phyloP scores from a whole-genome alignment of 2,113 vertebrate species.

The Tachysurus vachellii region DNA sequence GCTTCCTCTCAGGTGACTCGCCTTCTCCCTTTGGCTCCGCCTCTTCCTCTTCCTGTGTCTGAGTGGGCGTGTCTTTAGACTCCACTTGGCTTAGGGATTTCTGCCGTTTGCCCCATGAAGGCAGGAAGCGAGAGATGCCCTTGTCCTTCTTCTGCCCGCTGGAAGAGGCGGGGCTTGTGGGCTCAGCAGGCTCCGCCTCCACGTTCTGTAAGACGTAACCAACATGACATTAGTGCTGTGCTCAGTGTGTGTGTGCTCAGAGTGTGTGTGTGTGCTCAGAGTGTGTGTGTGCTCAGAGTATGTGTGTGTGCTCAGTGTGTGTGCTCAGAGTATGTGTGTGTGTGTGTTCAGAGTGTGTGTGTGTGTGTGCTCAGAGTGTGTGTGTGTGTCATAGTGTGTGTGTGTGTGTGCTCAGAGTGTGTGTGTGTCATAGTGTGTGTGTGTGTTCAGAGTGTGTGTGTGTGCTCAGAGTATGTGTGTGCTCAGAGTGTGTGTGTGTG shows the following conservation, averaged over 20 bases:
- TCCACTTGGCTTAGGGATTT: conserved; percentile 83
- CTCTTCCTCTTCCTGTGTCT: conserved; percentile 60
- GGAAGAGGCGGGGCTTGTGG: conserved; percentile 37
- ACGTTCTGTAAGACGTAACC: not conserved
- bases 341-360: too few relatives aligned
- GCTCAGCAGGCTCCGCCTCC: conserved; percentile 43
- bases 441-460: too few relatives aligned
- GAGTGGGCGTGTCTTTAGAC: conserved; percentile 64
- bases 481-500: too few relatives aligned
- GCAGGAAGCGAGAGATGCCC: conserved; percentile 91
- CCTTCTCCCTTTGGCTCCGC: conserved; percentile 48
- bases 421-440: too few relatives aligned
- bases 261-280: not conserved
- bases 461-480: too few relatives aligned
- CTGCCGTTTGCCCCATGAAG: conserved; percentile 96
- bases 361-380: too few relatives aligned
- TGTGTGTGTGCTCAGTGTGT: too few relatives aligned
- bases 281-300: not conserved
- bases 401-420: too few relatives aligned
- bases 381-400: too few relatives aligned
- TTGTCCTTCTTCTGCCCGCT: conserved; percentile 77
- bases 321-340: too few relatives aligned
- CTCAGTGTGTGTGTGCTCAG: not conserved
- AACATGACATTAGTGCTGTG: not conserved
- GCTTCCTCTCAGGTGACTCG: conserved; percentile 48